These are phyloP conservation scores for Orchesella flavescens DNA, from an alignment of 2,888 invertebrate genomes.

Conservation along the genomic window DNA sequence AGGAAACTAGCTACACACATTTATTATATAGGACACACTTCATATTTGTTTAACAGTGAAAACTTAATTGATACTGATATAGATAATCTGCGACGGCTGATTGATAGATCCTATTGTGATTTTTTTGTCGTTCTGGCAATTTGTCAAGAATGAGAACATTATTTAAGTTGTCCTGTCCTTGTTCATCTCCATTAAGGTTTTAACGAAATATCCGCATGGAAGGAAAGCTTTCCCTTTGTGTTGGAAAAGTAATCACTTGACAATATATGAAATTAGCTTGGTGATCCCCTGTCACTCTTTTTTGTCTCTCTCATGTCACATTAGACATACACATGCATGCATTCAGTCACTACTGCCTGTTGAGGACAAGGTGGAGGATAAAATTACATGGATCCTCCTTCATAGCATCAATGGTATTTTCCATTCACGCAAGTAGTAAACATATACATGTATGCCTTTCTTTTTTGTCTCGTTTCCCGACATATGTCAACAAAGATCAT, in stretches of 20 bases:
- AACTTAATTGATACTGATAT: not conserved
- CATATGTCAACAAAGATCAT: slow-evolving; percentile 13
- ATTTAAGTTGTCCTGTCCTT: too few relatives aligned
- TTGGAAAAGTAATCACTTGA: not conserved
- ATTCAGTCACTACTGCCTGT: not conserved
- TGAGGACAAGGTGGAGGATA: too few relatives aligned
- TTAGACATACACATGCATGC: not conserved
- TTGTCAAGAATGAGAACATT: not conserved
- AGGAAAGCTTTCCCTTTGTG: not conserved
- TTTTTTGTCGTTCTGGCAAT: not conserved
- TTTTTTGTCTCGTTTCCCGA: not conserved
- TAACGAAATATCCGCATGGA: not conserved
- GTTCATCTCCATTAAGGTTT: too few relatives aligned
- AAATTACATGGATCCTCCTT: too few relatives aligned
- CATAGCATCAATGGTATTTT: too few relatives aligned
- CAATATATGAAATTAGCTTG: slow-evolving; percentile 15
- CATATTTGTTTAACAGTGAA: too few relatives aligned
- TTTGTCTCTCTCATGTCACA: not conserved
- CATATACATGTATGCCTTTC: too few relatives aligned
- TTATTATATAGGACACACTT: too few relatives aligned
- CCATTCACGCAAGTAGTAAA: too few relatives aligned
- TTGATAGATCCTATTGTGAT: not conserved
- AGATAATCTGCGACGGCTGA: not conserved
- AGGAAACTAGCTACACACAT: too few relatives aligned
- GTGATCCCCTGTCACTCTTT: slow-evolving; percentile 7